Evolutionary conservation across 2,113 vertebrate species (phyloP), one percentile per base, ranked within the genome.

Genomic region (Pavo muticus): DNA sequence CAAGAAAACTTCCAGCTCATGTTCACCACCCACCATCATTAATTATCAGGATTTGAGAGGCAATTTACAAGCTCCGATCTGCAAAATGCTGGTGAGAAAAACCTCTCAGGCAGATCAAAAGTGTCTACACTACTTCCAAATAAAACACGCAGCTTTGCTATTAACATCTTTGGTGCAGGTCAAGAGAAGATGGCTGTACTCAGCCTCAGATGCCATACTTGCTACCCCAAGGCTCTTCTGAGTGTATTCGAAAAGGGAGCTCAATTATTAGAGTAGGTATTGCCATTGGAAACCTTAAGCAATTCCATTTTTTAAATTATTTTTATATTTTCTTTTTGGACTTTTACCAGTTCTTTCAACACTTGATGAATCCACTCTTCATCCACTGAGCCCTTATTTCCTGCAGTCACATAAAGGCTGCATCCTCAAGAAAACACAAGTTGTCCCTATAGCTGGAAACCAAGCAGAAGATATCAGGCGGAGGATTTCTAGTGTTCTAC

Each of bases 41-140:
- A 95, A 96, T 97, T 97, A 97, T 93, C 95, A 54, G 69, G 94
- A 87, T 93, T 82, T 82, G 74, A 96, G 81, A 96, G 37, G 94
- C 94, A 96, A 96, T 96, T 96, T 94, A 69, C 94, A 97, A 90
- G 87, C 77, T 96, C 74, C 15, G 0, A 87, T 94, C 87, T 89
- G 81, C 70, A 91, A 93, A 95, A 92, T 0, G 1, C 40, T 82
- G 14, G 91, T 90, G 94, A 87, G 89, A 96, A 97, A 94, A 92
- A 91, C 10, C 91, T 94, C 86, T 70, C 40, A 32, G 48, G 92
- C 92, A 94, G 89, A 96, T 95, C 95, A 97, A 89, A 96, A 93
- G 77, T 48, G 40, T 65, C 84, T 82, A 24, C 19, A 65, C 29
- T 81, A 90, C 76, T 70, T 63, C 35, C 70, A 59, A 90, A 82